Evolutionary conservation across 2,113 vertebrate species (phyloP).

Genomic region (Cettia cetti): DNA sequence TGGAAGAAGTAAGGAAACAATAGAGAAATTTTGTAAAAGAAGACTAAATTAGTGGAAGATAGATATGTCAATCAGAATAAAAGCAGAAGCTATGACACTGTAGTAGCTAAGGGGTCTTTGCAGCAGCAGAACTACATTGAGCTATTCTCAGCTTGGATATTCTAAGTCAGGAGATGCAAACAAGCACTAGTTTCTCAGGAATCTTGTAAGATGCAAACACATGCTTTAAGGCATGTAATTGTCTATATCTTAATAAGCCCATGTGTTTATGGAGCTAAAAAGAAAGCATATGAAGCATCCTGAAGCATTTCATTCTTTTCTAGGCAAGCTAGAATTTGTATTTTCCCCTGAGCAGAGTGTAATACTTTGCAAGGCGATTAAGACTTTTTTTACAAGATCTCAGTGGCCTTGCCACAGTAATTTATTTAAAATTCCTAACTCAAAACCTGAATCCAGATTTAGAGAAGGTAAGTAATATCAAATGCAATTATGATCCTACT

Average conservation of each 20-base stretch:
- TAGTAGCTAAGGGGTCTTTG: not conserved
- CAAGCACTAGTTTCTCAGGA: not conserved
- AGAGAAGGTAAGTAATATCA: not conserved
- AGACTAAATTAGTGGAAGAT: not conserved
- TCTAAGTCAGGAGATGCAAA: not conserved
- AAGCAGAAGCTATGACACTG: rapidly evolving
- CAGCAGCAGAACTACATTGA: not conserved
- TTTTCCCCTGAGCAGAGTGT: not conserved
- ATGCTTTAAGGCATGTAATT: not conserved
- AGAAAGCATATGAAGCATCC: not conserved
- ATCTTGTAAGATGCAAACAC: not conserved
- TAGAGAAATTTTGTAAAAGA: not conserved
- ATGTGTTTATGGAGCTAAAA: not conserved
- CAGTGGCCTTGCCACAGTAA: not conserved
- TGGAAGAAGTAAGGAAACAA: not conserved
- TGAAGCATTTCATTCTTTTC: not conserved
- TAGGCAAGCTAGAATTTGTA: not conserved
- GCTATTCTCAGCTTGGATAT: not conserved
- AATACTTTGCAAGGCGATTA: not conserved
- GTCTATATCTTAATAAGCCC: not conserved
- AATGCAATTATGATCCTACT: not conserved
- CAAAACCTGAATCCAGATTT: not conserved
- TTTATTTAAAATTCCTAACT: not conserved
- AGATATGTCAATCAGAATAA: not conserved
- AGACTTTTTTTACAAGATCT: not conserved